These are phyloP conservation scores for Stenopsyche tienmushanensis DNA, from an alignment of 1,140 invertebrate genomes.

Conservation along the genomic window DNA sequence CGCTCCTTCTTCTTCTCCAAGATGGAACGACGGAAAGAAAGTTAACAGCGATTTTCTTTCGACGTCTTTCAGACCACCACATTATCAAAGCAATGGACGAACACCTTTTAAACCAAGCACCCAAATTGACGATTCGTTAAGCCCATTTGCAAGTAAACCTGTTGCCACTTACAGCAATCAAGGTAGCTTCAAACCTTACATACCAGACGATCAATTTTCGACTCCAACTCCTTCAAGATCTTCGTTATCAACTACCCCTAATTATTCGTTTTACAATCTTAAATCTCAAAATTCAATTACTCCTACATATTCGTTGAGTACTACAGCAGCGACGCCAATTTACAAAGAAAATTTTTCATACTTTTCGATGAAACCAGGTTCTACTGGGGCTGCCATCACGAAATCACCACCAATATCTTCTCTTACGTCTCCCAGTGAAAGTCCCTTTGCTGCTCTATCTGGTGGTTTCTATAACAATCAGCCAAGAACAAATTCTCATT, in stretches of 20 bases:
- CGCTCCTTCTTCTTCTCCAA: conserved; percentile 1
- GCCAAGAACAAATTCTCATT: conserved; percentile 42
- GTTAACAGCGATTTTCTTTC: conserved; percentile 14
- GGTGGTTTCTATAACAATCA: conserved; percentile 60
- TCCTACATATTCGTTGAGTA: conserved; percentile 17
- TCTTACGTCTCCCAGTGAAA: conserved; percentile 47
- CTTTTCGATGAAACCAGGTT: conserved; percentile 33
- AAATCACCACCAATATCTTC: conserved; percentile 57
- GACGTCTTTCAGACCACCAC: conserved; percentile 3
- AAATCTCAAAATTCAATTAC: conserved; percentile 30
- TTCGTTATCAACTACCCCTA: conserved; percentile 22
- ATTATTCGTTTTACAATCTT: conserved; percentile 35
- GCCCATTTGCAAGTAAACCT: conserved; percentile 11
- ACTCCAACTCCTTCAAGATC: conserved; percentile 10
- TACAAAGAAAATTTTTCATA: conserved; percentile 39
- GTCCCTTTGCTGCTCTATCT: conserved; percentile 52
- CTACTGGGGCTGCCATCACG: conserved; percentile 47
- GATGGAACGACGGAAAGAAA: conserved; percentile 22
- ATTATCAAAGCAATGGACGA: conserved; percentile 8
- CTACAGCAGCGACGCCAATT: conserved; percentile 20
- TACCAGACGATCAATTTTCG: conserved; percentile 28
- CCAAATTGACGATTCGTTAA: conserved; percentile 31
- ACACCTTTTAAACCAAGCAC: conserved; percentile 37
- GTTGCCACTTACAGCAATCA: conserved; percentile 16
- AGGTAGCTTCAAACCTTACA: conserved; percentile 31